phyloP scores from a whole-genome alignment of 2,797 vertebrate species.

The Hippopotamyrus pictus region DNA sequence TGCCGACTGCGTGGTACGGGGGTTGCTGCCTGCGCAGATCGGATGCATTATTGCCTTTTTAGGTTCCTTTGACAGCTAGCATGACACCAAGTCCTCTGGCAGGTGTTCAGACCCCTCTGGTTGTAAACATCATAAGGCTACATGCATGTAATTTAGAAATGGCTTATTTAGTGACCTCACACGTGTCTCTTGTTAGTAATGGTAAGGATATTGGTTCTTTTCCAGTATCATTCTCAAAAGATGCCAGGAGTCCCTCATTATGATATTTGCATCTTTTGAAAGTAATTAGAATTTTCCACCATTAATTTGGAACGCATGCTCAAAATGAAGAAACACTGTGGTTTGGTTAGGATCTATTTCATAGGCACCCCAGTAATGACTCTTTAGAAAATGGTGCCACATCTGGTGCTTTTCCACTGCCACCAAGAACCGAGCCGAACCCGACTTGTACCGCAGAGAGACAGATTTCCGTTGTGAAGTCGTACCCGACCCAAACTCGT shows the following conservation, averaged over 20 bases:
- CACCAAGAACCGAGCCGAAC: background rate
- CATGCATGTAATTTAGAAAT: background rate
- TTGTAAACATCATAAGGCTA: background rate
- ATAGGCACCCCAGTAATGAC: background rate
- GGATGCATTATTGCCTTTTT: background rate
- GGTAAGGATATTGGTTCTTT: background rate
- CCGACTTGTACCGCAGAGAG: background rate
- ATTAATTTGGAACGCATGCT: background rate
- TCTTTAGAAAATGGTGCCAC: background rate
- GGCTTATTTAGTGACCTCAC: background rate
- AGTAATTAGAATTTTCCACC: background rate
- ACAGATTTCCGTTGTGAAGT: background rate
- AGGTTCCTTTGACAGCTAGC: background rate
- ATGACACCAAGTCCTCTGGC: background rate
- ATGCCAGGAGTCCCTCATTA: background rate
- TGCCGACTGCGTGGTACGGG: slow-evolving; percentile 85
- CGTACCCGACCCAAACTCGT: background rate
- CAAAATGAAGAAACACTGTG: background rate
- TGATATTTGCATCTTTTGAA: background rate
- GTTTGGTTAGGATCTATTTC: background rate
- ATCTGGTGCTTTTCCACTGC: background rate
- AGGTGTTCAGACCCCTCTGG: background rate
- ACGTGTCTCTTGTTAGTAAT: background rate
- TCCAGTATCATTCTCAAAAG: background rate
- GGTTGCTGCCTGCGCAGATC: background rate